Base-by-base conservation (phyloP, 2,113 vertebrate species). In the Acanthochromis polyacanthus region DNA sequence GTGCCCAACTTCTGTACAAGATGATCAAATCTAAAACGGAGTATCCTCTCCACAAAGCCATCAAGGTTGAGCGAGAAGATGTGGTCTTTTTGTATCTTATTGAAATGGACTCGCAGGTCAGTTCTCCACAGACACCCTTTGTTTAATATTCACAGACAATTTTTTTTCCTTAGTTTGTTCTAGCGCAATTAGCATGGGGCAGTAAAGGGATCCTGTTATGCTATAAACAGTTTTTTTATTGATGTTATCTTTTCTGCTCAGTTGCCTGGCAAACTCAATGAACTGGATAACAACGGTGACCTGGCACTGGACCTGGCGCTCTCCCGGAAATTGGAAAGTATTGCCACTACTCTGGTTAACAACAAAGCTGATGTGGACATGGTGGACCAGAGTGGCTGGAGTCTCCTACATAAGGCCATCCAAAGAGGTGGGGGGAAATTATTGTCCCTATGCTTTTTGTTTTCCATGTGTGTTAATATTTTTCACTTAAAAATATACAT, bases 11-110 rank as follows among this genome's bases (percentile, higher is more conserved):
- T 4, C 69, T 99, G 38, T 99, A 97, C 88, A 99, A 99, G 93
- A 99, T 99, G 98, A 98, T 99, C 92, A 98, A 99, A 77, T 99
- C 98, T 3, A 99, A 99, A 94, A 99, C 98, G 0, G 97, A 99
- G 60, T 99, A 94, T 83, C 97, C 98, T 19, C 93, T 99, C 65
- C 98, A 99, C 86, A 99, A 99, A 92, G 98, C 98, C 71, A 99
- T 99, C 89, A 98, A 96, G 94, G 96, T 99, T 20, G 97, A 99
- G 84, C 91, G 98, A 82, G 98, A 99, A 88, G 98, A 99, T 55
- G 98, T 99, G 25, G 98, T 99, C 68, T 99, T 99, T 91, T 93
- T 99, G 57, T 99, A 97, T 84, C 95, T 99, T 25, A 99, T 99
- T 48, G 98, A 99, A 90, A 98, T 98, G 97, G 98, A 99, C 81